These are phyloP conservation scores for Torymus tubicola DNA, from an alignment of 2,888 invertebrate genomes.

Conservation along the genomic window DNA sequence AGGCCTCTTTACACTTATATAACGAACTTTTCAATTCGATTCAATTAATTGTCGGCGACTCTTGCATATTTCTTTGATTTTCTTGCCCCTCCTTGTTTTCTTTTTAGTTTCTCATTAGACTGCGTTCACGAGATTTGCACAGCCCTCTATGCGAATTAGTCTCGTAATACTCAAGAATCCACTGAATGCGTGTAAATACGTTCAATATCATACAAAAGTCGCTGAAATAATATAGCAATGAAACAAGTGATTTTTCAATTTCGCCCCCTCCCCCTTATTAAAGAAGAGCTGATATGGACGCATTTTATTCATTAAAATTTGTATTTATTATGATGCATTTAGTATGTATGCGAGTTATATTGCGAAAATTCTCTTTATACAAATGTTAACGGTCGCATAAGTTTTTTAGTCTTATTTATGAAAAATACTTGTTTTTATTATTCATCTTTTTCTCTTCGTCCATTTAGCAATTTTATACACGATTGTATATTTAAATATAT, in stretches of 20 bases:
- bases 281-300: constrained; percentile 28
- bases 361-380: constrained; percentile 54
- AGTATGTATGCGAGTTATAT: constrained; percentile 48
- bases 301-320: constrained; percentile 52
- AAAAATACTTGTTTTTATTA: constrained; percentile 56
- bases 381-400: constrained; percentile 58
- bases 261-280: constrained; percentile 27
- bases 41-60: too few relatives aligned
- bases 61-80: too few relatives aligned
- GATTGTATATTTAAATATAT: constrained; percentile 54
- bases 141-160: constrained; percentile 41
- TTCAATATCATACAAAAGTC: constrained; percentile 49
- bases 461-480: constrained; percentile 53
- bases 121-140: not conserved
- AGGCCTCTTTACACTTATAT: too few relatives aligned
- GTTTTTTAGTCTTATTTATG: constrained; percentile 61
- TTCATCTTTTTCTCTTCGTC: constrained; percentile 53
- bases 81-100: too few relatives aligned
- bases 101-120: too few relatives aligned
- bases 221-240: constrained; percentile 44
- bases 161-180: constrained; percentile 52
- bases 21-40: too few relatives aligned
- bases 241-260: constrained; percentile 50
- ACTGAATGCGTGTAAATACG: constrained; percentile 54
- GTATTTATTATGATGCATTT: constrained; percentile 55